phyloP scores from a whole-genome alignment of 1,140 invertebrate genomes.

The Sarcophaga peregrina region DNA sequence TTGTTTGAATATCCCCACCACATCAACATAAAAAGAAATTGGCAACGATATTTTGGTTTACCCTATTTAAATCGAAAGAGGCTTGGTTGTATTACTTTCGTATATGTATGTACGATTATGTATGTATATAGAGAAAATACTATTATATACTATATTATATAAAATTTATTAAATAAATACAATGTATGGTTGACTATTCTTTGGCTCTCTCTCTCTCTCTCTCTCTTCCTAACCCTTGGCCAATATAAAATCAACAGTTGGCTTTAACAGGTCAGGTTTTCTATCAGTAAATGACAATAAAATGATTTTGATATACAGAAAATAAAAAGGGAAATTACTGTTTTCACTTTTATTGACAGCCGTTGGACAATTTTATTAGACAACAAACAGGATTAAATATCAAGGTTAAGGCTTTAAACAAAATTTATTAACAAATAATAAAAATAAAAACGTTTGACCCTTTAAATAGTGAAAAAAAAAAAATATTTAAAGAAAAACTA shows the following conservation, averaged over 20 bases:
- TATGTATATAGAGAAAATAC: neutral
- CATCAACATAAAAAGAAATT: too few relatives aligned
- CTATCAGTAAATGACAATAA: neutral
- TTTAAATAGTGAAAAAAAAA: too few relatives aligned
- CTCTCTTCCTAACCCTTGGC: too few relatives aligned
- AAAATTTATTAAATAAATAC: neutral
- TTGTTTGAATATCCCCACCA: too few relatives aligned
- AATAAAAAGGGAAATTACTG: constrained; percentile 29
- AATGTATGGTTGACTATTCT: neutral
- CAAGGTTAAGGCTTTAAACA: neutral
- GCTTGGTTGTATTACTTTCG: neutral
- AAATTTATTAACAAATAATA: too few relatives aligned
- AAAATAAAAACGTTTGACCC: too few relatives aligned
- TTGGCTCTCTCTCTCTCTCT: neutral
- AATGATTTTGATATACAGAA: neutral
- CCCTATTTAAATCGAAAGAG: neutral
- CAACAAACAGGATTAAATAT: neutral
- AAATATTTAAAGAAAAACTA: too few relatives aligned
- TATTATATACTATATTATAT: neutral
- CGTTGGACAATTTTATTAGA: neutral
- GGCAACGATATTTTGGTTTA: neutral
- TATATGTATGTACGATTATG: neutral
- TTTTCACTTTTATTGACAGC: neutral
- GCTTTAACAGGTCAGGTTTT: constrained; percentile 29
- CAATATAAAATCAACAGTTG: constrained; percentile 34